These are phyloP conservation scores for Ibidorhyncha struthersii DNA, from an alignment of 2,113 vertebrate genomes.

Conservation along the genomic window DNA sequence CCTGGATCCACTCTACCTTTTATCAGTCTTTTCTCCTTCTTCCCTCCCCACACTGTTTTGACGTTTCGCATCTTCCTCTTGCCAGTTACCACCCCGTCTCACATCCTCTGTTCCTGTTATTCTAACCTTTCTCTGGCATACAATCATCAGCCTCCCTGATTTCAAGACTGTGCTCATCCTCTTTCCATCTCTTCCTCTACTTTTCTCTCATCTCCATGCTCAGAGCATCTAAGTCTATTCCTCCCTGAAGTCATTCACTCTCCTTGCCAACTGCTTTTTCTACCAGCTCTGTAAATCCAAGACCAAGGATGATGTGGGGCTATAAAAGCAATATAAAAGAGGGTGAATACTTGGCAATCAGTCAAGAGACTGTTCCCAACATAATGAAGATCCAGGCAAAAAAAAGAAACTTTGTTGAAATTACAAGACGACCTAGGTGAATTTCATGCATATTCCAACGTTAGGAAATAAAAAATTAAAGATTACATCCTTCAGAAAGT, in stretches of 20 bases:
- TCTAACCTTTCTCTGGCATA: not conserved
- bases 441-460: not conserved
- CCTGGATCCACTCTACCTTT: not conserved
- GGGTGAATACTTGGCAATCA: not conserved
- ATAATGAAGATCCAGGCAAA: not conserved
- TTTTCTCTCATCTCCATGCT: not conserved
- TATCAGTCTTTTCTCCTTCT: not conserved
- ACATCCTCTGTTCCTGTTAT: not conserved
- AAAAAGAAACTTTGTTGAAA: not conserved
- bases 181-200: not conserved
- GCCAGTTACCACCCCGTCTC: not conserved
- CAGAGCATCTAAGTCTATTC: not conserved
- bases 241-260: not conserved
- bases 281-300: not conserved
- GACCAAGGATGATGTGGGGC: not conserved
- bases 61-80: not conserved
- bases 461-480: not conserved
- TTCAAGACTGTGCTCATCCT: not conserved
- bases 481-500: not conserved
- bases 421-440: not conserved
- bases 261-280: not conserved
- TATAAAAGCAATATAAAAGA: not conserved
- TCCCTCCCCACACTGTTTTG: not conserved
- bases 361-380: not conserved
- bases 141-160: not conserved